These are phyloP conservation scores for Pteropus alecto DNA, from an alignment of 2,113 vertebrate species.

Conservation along the genomic window DNA sequence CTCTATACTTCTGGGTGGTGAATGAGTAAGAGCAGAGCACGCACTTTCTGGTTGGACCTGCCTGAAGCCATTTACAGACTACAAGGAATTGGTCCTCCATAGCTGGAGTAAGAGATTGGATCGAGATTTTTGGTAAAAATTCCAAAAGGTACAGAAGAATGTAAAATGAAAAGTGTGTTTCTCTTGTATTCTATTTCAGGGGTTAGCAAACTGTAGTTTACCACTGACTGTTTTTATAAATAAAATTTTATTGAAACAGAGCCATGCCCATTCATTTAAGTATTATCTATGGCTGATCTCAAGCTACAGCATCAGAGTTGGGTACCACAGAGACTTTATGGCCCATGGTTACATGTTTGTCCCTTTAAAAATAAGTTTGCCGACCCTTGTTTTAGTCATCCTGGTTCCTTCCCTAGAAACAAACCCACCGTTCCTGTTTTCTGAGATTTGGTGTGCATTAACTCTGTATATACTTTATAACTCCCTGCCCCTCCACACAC, in stretches of 20 bases:
- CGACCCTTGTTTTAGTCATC: neutral
- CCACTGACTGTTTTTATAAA: neutral
- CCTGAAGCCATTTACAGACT: neutral
- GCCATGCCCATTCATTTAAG: neutral
- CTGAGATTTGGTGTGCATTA: neutral
- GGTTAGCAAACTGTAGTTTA: neutral
- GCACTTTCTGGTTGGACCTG: neutral
- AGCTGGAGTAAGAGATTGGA: neutral
- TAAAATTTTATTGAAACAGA: neutral
- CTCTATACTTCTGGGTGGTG: neutral
- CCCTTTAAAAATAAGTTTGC: neutral
- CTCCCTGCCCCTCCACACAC: fast-evolving
- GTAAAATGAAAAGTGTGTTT: neutral
- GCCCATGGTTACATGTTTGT: neutral
- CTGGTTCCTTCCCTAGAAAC: neutral
- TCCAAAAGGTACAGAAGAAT: neutral
- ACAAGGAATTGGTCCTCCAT: neutral
- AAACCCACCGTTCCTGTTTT: neutral
- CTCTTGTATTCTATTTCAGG: neutral
- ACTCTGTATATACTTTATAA: neutral
- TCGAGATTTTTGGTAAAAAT: neutral
- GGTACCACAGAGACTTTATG: neutral
- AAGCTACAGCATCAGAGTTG: neutral
- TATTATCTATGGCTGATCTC: neutral
- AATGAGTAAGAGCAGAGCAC: neutral